phyloP scores from a whole-genome alignment of 2,888 invertebrate species.

The Lumbricus terrestris region DNA sequence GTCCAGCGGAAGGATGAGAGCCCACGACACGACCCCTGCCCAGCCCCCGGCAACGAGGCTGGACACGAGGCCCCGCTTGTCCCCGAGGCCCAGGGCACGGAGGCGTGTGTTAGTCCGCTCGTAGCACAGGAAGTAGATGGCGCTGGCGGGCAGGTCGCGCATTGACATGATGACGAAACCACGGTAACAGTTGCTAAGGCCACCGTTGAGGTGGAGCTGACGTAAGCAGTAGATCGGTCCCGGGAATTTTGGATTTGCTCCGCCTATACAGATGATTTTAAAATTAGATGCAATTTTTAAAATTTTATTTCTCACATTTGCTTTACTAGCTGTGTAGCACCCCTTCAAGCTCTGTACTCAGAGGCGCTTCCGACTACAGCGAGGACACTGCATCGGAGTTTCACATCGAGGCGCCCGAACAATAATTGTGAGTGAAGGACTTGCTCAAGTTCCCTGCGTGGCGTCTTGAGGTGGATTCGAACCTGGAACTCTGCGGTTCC shows the following conservation, averaged over 20 bases:
- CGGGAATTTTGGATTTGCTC: not conserved
- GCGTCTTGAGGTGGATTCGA: no score
- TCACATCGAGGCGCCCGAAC: no score
- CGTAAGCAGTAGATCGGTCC: conserved; percentile 9
- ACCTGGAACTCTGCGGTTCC: no score
- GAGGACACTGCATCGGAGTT: no score
- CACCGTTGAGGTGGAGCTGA: not conserved
- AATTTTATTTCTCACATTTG: no score
- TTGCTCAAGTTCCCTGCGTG: no score
- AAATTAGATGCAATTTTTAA: no score
- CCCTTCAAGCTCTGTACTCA: no score
- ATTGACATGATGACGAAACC: conserved; percentile 52
- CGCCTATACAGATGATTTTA: not conserved
- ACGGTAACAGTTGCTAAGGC: conserved; percentile 40
- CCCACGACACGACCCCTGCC: conserved; percentile 68
- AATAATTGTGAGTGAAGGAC: no score
- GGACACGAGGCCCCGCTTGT: conserved; percentile 49
- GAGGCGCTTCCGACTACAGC: no score
- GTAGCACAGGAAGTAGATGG: conserved; percentile 68
- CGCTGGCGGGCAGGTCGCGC: conserved; percentile 68
- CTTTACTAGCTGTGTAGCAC: no score
- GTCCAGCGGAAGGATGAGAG: conserved; percentile 72
- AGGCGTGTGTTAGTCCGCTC: conserved; percentile 50
- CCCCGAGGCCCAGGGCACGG: conserved; percentile 44
- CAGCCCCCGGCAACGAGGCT: conserved; percentile 56